A percentile compares a stretch with the other conserved stretches of the same genome.
phyloP scores from a whole-genome alignment of 2,113 vertebrate species.

The Alouatta palliata region DNA sequence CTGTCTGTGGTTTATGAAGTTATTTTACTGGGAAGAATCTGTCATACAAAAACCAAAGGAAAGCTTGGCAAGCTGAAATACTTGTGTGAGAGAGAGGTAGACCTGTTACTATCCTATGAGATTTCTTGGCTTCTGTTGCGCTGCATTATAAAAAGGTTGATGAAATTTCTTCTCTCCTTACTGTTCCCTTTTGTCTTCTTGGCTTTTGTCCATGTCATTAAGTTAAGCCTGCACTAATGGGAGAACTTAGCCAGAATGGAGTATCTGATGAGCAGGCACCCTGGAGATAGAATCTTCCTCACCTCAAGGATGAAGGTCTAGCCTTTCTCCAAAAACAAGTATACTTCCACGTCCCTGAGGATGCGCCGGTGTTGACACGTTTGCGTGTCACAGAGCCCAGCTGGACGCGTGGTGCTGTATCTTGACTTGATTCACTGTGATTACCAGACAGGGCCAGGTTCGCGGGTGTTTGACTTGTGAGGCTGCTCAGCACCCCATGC shows the following conservation, averaged over 20 bases:
- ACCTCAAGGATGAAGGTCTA: not conserved
- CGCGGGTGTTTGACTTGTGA: not conserved
- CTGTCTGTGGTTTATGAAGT: not conserved
- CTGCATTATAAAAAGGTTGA: not conserved
- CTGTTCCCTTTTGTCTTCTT: not conserved
- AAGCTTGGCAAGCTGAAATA: not conserved
- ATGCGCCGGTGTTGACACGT: fast-evolving
- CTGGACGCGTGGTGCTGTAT: not conserved
- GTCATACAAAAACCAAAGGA: not conserved
- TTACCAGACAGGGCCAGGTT: not conserved
- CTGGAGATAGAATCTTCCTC: not conserved
- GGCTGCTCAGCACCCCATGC: not conserved
- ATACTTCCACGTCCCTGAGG: not conserved
- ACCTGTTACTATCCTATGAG: not conserved
- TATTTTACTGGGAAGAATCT: not conserved
- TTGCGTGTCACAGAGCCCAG: fast-evolving
- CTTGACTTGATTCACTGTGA: not conserved
- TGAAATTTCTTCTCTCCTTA: not conserved
- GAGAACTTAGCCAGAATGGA: fast-evolving
- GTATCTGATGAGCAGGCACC: not conserved
- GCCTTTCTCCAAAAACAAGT: not conserved
- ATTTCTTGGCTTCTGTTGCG: not conserved
- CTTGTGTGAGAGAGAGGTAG: not conserved
- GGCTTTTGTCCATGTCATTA: not conserved
- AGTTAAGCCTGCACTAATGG: not conserved